A percentile compares a stretch with the other conserved stretches of the same genome.
phyloP scores from a whole-genome alignment of 2,888 invertebrate species.

The Melitaea athalia region DNA sequence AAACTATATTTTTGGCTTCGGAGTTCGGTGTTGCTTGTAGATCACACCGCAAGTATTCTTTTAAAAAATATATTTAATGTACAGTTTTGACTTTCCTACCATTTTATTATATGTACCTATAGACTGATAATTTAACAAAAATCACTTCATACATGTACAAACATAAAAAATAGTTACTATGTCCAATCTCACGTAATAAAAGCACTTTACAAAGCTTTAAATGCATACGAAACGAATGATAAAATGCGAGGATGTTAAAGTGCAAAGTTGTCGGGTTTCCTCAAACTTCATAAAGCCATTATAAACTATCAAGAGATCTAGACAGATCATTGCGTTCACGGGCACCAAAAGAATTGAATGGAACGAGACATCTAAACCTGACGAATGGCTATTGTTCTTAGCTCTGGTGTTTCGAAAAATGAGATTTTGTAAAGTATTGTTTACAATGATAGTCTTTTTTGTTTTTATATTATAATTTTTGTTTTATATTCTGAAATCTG shows the following conservation, averaged over 20 bases:
- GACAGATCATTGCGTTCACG: slow-evolving; percentile 20
- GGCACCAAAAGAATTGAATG: slow-evolving; percentile 5
- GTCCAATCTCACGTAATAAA: too few relatives aligned
- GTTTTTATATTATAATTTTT: not conserved
- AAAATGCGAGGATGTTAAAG: not conserved
- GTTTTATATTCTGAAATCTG: not conserved
- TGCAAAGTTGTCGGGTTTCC: not conserved
- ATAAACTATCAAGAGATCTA: slow-evolving; percentile 13
- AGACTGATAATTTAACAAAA: too few relatives aligned
- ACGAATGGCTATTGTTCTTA: slow-evolving; percentile 26
- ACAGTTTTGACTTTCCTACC: too few relatives aligned
- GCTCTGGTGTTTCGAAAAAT: slow-evolving; percentile 13
- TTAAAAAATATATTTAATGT: too few relatives aligned
- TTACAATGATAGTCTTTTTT: not conserved
- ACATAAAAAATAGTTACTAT: too few relatives aligned
- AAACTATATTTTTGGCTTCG: too few relatives aligned
- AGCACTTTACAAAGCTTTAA: too few relatives aligned
- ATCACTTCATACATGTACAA: too few relatives aligned
- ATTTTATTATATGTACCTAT: too few relatives aligned
- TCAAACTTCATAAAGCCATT: slow-evolving; percentile 1
- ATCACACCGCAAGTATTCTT: too few relatives aligned
- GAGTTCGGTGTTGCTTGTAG: too few relatives aligned
- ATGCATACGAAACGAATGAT: not conserved
- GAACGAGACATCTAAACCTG: slow-evolving; percentile 14
- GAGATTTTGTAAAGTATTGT: slow-evolving; percentile 12